Evolutionary conservation across 2,888 invertebrate genomes (phyloP).

Genomic region (Pollenia amentaria): DNA sequence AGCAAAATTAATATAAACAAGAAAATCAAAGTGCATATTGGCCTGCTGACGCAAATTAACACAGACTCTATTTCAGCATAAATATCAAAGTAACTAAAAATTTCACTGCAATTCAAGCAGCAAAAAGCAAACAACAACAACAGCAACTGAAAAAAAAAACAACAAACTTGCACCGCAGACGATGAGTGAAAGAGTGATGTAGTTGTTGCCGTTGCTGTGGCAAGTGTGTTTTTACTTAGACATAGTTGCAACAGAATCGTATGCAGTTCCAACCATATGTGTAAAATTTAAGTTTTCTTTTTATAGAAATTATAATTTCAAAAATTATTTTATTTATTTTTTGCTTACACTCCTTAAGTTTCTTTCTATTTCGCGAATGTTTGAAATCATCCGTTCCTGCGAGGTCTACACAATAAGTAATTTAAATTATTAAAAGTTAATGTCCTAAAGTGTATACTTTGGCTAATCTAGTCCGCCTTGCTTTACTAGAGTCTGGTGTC

Average conservation of each 20-base stretch:
- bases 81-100: constrained; percentile 66
- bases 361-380: constrained; percentile 2
- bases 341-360: constrained; percentile 18
- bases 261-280: constrained; percentile 56
- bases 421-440: no score
- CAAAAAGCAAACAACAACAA: constrained; percentile 8
- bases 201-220: constrained; percentile 24
- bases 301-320: constrained; percentile 61
- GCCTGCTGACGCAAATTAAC: constrained; percentile 84
- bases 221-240: not conserved
- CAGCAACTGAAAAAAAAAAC: not conserved
- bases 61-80: constrained; percentile 78
- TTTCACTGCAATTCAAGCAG: constrained; percentile 55
- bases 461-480: not conserved
- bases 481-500: not conserved
- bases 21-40: constrained; percentile 79
- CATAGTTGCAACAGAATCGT: constrained; percentile 29
- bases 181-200: constrained; percentile 19
- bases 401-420: constrained; percentile 13
- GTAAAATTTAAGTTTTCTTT: constrained; percentile 56
- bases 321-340: constrained; percentile 51
- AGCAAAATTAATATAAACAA: constrained; percentile 68
- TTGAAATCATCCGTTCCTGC: constrained; percentile 20
- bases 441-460: not conserved
- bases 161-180: constrained; percentile 2